Evolutionary conservation across 2,113 vertebrate genomes (phyloP), one percentile per base, ranked within the genome.

Genomic region (Romanogobio albipinnatus): DNA sequence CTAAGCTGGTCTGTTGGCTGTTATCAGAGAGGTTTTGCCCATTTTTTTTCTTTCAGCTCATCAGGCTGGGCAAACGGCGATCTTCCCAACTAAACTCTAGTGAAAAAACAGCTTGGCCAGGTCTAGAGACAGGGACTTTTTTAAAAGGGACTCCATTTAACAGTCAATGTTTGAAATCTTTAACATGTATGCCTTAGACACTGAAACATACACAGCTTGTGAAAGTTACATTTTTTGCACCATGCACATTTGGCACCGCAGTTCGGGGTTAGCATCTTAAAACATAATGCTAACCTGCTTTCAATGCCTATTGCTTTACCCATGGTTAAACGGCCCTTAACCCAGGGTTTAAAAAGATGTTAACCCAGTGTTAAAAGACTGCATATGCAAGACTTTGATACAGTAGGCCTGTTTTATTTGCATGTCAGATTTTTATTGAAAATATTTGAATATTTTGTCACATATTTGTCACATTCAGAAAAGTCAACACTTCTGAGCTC

Each of bases 401-500:
- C 33, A 22, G 33, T 39, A 70, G 1, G 36, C 9, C 9, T 70
- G 4, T 43, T 39, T 70, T 70, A 70, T 70, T 22, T 68, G 15
- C 17, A 68, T 39, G 33, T 19, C 19, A 5, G 17, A 10, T 43
- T 10, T 70, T 39, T 70, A 5, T 70, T 5, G 1, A 70, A 19
- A 22, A 43, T 43, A 22, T 43, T 70, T 70, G 36, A 71, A 71
- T 43, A 3, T 76, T 53, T 49, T 8, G 3, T 6, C 6, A 53
- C 8, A 26, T 56, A 56, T 56, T 56, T 56, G 2, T 53, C 26
- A 29, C 24, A 76, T 53, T 76, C 49, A 53, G 45, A 76, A 15
- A 53, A 76, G 49, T 76, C 74, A 76, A 76, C 24, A 53, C 49
- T 24, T 81, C 61, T 68, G 5, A 49, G 7, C 45, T 64, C 9